Evolutionary conservation across 2,113 vertebrate species (phyloP).

Genomic region (Myotis yumanensis): DNA sequence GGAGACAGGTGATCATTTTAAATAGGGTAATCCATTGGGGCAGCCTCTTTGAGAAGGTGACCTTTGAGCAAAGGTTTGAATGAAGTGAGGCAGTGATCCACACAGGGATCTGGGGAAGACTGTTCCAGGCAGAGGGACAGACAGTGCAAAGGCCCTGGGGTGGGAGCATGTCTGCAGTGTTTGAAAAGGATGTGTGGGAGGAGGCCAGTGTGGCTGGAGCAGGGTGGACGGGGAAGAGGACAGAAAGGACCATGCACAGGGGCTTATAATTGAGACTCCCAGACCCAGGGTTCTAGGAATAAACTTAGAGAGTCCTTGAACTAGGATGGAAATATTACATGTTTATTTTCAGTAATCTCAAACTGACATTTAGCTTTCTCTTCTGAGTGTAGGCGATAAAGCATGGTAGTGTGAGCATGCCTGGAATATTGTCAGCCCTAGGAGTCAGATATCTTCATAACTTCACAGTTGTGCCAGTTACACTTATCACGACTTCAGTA

Average conservation of each 20-base stretch:
- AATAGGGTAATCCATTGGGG: not conserved
- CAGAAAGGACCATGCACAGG: not conserved
- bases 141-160: not conserved
- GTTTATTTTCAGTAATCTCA: conserved; percentile 43
- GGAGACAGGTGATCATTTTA: not conserved
- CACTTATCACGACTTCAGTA: not conserved
- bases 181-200: not conserved
- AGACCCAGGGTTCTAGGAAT: not conserved
- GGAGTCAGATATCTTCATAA: not conserved
- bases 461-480: not conserved
- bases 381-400: conserved; percentile 43
- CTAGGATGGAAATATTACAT: not conserved
- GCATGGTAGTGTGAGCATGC: not conserved
- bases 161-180: not conserved
- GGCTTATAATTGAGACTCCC: not conserved
- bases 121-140: not conserved
- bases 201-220: not conserved
- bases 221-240: not conserved
- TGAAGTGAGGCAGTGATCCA: not conserved
- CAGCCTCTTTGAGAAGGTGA: not conserved
- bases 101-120: not conserved
- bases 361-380: not conserved
- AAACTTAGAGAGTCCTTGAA: not conserved
- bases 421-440: conserved; percentile 34
- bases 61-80: not conserved